Conservation (phyloP, 2,797 vertebrate species). For the Morus bassanus region DNA sequence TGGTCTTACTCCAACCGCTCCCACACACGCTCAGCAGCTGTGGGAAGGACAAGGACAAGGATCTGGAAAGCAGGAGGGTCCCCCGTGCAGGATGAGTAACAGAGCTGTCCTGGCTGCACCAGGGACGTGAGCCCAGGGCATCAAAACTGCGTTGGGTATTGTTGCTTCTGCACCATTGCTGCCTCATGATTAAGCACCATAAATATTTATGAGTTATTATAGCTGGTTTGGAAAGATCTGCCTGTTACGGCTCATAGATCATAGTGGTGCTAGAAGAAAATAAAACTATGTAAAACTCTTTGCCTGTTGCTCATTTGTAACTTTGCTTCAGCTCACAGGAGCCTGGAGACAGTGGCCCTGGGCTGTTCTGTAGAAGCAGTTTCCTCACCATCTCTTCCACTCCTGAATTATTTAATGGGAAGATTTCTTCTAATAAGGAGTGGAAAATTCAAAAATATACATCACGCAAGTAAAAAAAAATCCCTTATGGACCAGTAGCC, state of each 20-base stretch:
- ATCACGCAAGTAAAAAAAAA: neutral
- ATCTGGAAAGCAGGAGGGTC: neutral
- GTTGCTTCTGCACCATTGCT: slow-evolving; percentile 21
- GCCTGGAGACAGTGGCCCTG: neutral
- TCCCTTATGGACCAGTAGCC: neutral
- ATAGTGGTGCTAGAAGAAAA: slow-evolving; percentile 42
- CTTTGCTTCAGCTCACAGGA: neutral
- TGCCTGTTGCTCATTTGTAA: neutral
- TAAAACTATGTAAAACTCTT: slow-evolving; percentile 39
- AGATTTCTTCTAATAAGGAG: neutral
- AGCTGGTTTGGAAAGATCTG: slow-evolving; percentile 47
- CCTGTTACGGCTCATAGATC: slow-evolving; percentile 55
- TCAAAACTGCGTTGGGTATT: slow-evolving; percentile 33
- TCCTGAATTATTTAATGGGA: neutral
- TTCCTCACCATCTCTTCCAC: neutral
- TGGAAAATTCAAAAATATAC: neutral
- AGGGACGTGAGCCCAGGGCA: neutral
- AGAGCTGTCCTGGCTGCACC: neutral
- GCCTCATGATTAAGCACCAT: slow-evolving; percentile 68
- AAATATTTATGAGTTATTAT: slow-evolving; percentile 70
- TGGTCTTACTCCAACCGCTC: neutral
- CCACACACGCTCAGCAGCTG: neutral
- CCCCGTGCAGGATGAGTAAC: neutral
- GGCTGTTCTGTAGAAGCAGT: neutral
- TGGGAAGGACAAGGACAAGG: neutral